Evolutionary conservation across 2,888 invertebrate genomes (phyloP).

Genomic region (Harmothoe impar): DNA sequence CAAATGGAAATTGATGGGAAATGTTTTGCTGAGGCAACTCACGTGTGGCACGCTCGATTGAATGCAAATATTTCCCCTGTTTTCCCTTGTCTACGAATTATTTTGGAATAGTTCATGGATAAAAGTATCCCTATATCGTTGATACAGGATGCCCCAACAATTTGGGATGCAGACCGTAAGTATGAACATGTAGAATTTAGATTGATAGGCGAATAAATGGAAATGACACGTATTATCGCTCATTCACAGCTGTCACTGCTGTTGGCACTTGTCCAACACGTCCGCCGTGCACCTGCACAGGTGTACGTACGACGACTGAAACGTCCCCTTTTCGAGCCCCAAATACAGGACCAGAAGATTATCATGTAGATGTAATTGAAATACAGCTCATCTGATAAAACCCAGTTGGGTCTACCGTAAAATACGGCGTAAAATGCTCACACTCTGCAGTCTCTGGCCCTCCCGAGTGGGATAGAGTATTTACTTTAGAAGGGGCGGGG

Average conservation of each 20-base stretch:
- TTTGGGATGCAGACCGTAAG: conserved; percentile 57
- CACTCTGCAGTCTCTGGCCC: not conserved
- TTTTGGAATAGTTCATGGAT: not conserved
- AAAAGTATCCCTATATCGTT: conserved; percentile 19
- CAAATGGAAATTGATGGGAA: no score
- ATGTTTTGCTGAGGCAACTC: not conserved
- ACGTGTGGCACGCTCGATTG: not conserved
- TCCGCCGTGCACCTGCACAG: not conserved
- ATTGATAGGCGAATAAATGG: not conserved
- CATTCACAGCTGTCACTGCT: not conserved
- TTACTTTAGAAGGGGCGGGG: no score
- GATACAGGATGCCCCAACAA: not conserved
- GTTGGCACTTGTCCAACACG: not conserved
- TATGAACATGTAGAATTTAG: not conserved
- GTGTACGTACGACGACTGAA: not conserved
- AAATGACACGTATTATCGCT: conserved; percentile 50
- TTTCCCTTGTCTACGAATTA: not conserved
- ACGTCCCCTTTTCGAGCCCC: not conserved
- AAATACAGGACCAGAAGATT: not conserved
- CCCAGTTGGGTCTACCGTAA: no score
- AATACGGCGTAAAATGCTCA: not conserved
- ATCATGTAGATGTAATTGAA: no score
- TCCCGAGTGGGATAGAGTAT: no score
- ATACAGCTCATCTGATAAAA: no score
- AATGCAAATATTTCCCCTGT: not conserved